Base-by-base conservation (phyloP, 2,888 invertebrate genomes). In the Lymantria monacha region DNA sequence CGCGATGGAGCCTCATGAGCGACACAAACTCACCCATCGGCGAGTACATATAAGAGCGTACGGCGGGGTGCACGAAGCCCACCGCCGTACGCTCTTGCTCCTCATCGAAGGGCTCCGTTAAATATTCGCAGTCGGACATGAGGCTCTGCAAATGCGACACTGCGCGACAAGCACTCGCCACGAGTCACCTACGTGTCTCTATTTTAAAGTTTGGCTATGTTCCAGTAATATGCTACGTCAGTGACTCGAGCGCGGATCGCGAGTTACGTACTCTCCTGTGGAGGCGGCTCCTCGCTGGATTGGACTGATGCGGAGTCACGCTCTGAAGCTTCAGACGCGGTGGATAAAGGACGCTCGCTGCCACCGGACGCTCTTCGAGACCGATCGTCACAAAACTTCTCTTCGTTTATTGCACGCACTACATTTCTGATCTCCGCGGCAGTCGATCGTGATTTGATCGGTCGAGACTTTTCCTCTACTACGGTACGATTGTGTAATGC, bases 31-130 rank as follows among this genome's bases (percentile, higher is more conserved):
- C 84, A 92, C 92, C 92, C 85, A 92, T 86, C 57, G 90, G 84
- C 74, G 89, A 87, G 85, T 92, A 92, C 87, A 91, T 87, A 74
- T 89, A 92, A 80, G 91, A 92, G 81, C 91, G 90, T 78, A 90
- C 87, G 79, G 91, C 90, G 72, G 91, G 90, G 69, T 87, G 92
- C 64, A 85, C 79, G 61, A 72, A 84, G 72, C 83, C 87, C 66
- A 74, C 82, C 74, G 77, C 83, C 80, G 84, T 70, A 65, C 85
- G 83, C 79, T 85, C 89, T 82, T 83, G 86, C 48, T 83, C 86
- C 78, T 87, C 90, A 70, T 87, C 88, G 65, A 81, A 76, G 79
- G 88, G 87, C 68, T 89, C 90, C 69, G 91, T 90, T 61, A 90
- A 79, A 79, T 81, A 89, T 80, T 91, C 90, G 80, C 87, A 88